Percentiles rank a stretch among this genome's conserved stretches.
These are phyloP conservation scores for Anableps anableps DNA, from an alignment of 2,797 vertebrate genomes.

Conservation along the genomic window DNA sequence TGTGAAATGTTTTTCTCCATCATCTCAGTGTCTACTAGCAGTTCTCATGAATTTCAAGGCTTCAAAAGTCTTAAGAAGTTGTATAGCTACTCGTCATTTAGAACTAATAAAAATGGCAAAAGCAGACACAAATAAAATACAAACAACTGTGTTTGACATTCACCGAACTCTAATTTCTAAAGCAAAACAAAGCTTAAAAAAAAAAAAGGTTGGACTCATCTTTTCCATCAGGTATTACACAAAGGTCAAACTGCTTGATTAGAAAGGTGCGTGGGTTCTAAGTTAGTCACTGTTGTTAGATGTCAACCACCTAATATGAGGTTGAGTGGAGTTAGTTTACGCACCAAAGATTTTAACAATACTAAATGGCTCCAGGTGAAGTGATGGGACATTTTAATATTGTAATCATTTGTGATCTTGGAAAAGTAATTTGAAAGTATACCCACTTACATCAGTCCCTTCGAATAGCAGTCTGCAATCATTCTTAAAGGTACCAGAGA, in stretches of 20 bases:
- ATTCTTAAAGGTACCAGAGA: constrained; percentile 50
- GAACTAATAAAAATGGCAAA: constrained; percentile 29
- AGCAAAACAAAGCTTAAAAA: not conserved
- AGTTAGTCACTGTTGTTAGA: not conserved
- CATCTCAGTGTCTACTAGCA: constrained; percentile 37
- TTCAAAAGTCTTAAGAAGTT: constrained; percentile 32
- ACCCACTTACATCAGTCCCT: constrained; percentile 21
- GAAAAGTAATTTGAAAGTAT: constrained; percentile 60
- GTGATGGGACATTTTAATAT: constrained; percentile 36
- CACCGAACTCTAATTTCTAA: constrained; percentile 10
- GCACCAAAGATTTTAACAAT: constrained; percentile 26
- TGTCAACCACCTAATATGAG: constrained; percentile 18
- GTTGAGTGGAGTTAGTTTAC: constrained; percentile 17
- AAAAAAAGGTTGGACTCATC: not conserved
- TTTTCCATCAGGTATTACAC: not conserved
- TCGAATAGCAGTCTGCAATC: constrained; percentile 35
- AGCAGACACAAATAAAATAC: constrained; percentile 27
- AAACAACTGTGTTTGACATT: constrained; percentile 2
- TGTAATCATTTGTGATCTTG: constrained; percentile 18
- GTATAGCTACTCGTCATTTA: constrained; percentile 21
- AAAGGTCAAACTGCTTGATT: constrained; percentile 12
- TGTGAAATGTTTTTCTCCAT: constrained; percentile 19
- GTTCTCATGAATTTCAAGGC: constrained; percentile 46
- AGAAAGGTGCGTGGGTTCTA: not conserved
- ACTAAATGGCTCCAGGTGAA: constrained; percentile 20